Evolutionary conservation across 2,113 vertebrate species (phyloP), one percentile per base, ranked within the genome.

Genomic region (Naja naja): DNA sequence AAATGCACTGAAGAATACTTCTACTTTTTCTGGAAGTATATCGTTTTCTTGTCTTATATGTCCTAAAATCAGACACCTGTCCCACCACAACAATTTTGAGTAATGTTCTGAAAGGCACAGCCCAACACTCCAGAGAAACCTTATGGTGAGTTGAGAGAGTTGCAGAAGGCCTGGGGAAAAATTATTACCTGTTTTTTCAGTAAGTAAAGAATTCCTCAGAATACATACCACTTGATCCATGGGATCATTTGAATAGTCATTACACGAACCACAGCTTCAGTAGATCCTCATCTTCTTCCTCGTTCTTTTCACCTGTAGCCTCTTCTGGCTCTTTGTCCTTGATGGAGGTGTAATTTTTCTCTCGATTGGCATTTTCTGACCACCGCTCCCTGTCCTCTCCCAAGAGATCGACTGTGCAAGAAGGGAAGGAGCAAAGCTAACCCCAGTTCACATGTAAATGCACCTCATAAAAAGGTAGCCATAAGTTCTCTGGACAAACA

Each of bases 141-240:
- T 85, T 54, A 25, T 54, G n/a, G n/a, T 14, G 34, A 27, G 11
- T 54, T n/a, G 7, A 49, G 16, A 30, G 45, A 69, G 3, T 10
- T 69, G 88, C 88, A 89, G 55, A 43, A 43, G 39, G 12, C 6
- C 4, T 23, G 20, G 60, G 60, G 20, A 14, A 90, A 20, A 22
- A 9, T 47, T 27, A 25, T 47, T 89, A 16, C 39, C 3, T 89
- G 4, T 60, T 58, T 89, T 25, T 2, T 45, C 27, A 89, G 52
- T 22, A 47, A 89, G 45, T 1, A 30, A 90, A 69, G 45, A 20
- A 49, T n/a, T 39, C 34, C 18, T 88, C 8, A 27, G 8, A 54
- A 87, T 93, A 97, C 98, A 92, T 97, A 99, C 99, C 98, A 99
- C 99, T 98, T 99, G 99, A 97, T 99, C 99, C 99, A 99, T 99